phyloP scores from a whole-genome alignment of 2,113 vertebrate genomes.

The Lepisosteus oculatus region DNA sequence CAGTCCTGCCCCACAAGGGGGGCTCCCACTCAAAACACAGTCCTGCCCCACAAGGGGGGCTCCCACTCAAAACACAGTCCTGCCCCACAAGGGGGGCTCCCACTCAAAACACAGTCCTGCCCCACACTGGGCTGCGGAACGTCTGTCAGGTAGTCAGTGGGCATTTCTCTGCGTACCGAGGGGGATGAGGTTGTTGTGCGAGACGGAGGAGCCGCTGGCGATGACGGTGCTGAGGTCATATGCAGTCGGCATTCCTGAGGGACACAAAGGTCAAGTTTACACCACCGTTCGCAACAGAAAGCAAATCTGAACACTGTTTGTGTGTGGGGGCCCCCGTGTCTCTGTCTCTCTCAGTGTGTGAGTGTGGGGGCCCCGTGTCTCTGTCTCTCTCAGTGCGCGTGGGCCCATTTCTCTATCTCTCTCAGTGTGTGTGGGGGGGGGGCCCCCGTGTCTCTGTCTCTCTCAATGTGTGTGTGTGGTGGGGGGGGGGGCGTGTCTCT shows the following conservation, averaged over 20 bases:
- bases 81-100: too few species aligned
- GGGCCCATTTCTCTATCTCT: too few species aligned
- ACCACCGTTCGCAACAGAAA: too few species aligned
- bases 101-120: too few species aligned
- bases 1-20: too few species aligned
- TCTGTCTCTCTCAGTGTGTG: neutral
- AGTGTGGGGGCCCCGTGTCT: neutral
- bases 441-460: too few species aligned
- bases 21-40: too few species aligned
- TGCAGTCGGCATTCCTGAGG: slow-evolving; percentile 83
- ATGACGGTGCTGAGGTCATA: slow-evolving; percentile 95
- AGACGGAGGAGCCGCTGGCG: slow-evolving; percentile 73
- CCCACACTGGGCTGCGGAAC: too few species aligned
- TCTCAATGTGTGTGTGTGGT: neutral
- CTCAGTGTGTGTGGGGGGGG: too few species aligned
- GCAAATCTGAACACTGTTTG: neutral
- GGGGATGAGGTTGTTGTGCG: slow-evolving; percentile 94
- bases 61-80: too few species aligned
- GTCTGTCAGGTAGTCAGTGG: slow-evolving; percentile 19
- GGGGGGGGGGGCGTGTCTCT: neutral
- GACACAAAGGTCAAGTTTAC: neutral
- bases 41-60: too few species aligned
- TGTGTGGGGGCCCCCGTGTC: too few species aligned
- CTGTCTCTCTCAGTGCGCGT: neutral
- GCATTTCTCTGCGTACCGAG: slow-evolving; percentile 67